Conservation (phyloP, 2,797 vertebrate species). For the Novumbra hubbsi region DNA sequence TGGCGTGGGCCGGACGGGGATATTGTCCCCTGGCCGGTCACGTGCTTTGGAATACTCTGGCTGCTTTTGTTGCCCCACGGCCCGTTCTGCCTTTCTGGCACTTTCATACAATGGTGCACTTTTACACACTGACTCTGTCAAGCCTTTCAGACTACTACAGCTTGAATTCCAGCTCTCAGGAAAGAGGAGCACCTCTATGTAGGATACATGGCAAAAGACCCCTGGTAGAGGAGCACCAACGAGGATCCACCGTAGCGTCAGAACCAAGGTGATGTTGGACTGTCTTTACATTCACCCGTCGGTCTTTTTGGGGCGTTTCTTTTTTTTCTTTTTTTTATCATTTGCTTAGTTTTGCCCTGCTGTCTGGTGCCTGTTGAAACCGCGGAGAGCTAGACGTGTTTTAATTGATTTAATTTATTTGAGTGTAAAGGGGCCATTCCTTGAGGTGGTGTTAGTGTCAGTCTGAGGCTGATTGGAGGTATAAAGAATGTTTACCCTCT, state of each 20-base stretch:
- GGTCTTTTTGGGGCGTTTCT: conserved; percentile 13
- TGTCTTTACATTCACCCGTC: conserved; percentile 14
- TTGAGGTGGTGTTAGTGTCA: not conserved
- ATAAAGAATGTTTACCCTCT: not conserved
- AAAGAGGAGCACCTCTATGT: conserved; percentile 66
- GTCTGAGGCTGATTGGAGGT: not conserved
- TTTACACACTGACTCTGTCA: conserved; percentile 75
- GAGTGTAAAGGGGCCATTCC: not conserved
- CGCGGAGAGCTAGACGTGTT: not conserved
- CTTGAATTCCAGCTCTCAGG: conserved; percentile 74
- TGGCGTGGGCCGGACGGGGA: conserved; percentile 63
- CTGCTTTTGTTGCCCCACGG: conserved; percentile 75
- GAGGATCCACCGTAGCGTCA: conserved; percentile 54
- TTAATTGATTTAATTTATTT: not conserved
- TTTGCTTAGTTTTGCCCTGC: not conserved
- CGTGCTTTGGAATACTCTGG: conserved; percentile 82
- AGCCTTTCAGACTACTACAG: conserved; percentile 76
- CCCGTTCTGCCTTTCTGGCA: conserved; percentile 83
- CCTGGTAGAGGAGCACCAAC: conserved; percentile 52
- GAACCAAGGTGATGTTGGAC: conserved; percentile 58
- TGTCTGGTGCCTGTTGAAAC: not conserved
- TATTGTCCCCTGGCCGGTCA: conserved; percentile 74
- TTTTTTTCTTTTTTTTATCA: not conserved
- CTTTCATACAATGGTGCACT: conserved; percentile 82
- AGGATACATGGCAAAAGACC: conserved; percentile 72